Evolutionary conservation across 2,888 invertebrate species (phyloP), one percentile per base, ranked within the genome.

Genomic region (Pseudococcus longispinus): DNA sequence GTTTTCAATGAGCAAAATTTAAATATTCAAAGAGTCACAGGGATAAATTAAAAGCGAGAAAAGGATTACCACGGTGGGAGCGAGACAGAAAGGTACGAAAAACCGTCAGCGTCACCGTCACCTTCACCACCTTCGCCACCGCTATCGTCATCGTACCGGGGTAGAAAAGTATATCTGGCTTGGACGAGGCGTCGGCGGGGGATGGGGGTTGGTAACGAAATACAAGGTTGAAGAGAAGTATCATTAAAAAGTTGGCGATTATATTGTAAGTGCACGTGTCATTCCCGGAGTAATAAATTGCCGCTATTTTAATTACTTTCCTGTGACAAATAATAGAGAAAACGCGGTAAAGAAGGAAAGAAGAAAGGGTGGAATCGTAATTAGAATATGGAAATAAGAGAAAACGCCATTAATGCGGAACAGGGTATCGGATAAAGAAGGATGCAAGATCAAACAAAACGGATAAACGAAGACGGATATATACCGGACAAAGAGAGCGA

Each of bases 181-280:
- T 37, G 37, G 37, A 15, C 18, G 26, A 83, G 15, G 8, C 8
- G 82, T 18, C 46, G 20, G 15, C 11, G 18, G 2, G 44, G 18
- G 29, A 29, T 2, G 18, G 42, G 18, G 83, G 29, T 37, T 37
- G n/a, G 84, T 51, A 55, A 32, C 60, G 65, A 55, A 60, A 65
- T 60, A 84, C 84, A 84, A 65, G 60, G 65, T 84, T 32, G 84
- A 55, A 84, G 84, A 55, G 84, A 84, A 84, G 84, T 84, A 84
- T 84, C 84, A 84, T 84, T 84, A 84, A 84, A 84, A 84, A 84
- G 65, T 84, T 84, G 84, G 84, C 84, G 84, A 84, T 84, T 84
- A 84, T 84, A 84, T 84, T 84, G 84, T 84, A 84, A 84, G 84
- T 84, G 84, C 84, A 84, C 84, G 84, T 84, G 84, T 84, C 84